Base-by-base conservation (phyloP, 2,797 vertebrate genomes). In the Anolis apletophallus region DNA sequence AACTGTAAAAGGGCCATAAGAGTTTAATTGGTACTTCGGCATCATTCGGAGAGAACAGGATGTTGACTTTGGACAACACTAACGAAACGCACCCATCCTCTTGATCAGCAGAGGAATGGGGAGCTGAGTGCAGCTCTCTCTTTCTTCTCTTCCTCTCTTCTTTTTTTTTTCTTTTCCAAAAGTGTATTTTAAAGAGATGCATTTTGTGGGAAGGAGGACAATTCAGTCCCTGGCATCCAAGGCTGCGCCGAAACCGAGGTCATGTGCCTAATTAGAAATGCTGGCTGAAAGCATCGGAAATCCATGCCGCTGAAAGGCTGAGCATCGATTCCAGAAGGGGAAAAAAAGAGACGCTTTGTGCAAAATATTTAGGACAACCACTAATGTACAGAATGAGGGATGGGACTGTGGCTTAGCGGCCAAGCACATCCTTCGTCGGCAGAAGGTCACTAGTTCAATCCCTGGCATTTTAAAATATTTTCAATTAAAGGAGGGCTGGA, bases 261-360 rank as follows among this genome's bases (percentile, higher is more conserved):
- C 90, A 90, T 23, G 79, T 83, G 57, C 79, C 88, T 92, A 79
- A 90, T 90, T 89, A 89, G 54, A 84, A 83, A 86, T 72, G 88
- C 76, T 80, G 92, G 88, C 91, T 93, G 89, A 78, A 93, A 78
- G 36, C 74, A 91, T 84, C 83, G 85, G 88, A 93, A 94, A 85
- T 80, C 85, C 74, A 84, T 89, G 88, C 6, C 0, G 10, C 88
- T 88, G 91, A 94, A 91, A 91, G 88, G 88, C 83, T 89, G 80
- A 21, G 50, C 86, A 89, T 92, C 87, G 89, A 94, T 80, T 81
- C 91, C 91, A 83, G 85, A 29, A 11, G 57, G 57, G 59, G 8
- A 7, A 26, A 61, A 61, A 84, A 89, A 91, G 13, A 40, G 46
- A 3, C 46, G 52, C 34, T 40, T 81, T 91, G 91, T 88, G 85